A percentile compares a stretch with the other conserved stretches of the same genome.
Conservation (phyloP, 2,888 invertebrate species). For the Metallyticus violacea region DNA sequence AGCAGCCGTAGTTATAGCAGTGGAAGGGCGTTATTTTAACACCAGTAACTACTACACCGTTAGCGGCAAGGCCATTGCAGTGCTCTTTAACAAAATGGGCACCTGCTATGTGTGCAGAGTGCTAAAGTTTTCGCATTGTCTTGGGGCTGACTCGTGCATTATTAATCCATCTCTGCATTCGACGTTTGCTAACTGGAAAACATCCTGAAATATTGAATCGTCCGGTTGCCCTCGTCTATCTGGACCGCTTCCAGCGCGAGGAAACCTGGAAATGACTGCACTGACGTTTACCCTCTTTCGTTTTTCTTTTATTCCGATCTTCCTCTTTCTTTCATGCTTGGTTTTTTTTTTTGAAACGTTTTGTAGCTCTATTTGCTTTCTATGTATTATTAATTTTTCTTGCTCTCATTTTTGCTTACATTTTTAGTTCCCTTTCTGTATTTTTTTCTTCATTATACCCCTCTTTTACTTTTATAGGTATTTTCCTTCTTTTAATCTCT, state of each 20-base stretch:
- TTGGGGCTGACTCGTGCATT: neutral
- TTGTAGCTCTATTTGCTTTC: neutral
- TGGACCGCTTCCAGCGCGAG: neutral
- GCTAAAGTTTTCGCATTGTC: neutral
- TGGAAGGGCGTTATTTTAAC: no score
- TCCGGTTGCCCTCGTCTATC: neutral
- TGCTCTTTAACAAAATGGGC: neutral
- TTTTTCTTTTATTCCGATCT: neutral
- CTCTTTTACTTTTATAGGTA: no score
- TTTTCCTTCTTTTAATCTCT: no score
- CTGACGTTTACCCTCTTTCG: neutral
- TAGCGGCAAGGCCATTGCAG: neutral
- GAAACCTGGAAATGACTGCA: neutral
- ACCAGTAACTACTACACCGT: neutral
- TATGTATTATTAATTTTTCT: neutral
- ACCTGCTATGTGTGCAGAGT: neutral
- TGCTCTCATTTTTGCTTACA: neutral
- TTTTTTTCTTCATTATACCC: no score
- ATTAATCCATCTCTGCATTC: neutral
- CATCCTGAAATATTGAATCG: neutral
- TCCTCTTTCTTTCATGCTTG: neutral
- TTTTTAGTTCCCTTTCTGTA: no score
- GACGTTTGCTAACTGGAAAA: neutral
- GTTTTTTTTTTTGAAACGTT: neutral
- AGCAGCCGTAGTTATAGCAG: neutral